Evolutionary conservation across 2,797 vertebrate species (phyloP), one percentile per base, ranked within the genome.

Genomic region (Capromys pilorides): DNA sequence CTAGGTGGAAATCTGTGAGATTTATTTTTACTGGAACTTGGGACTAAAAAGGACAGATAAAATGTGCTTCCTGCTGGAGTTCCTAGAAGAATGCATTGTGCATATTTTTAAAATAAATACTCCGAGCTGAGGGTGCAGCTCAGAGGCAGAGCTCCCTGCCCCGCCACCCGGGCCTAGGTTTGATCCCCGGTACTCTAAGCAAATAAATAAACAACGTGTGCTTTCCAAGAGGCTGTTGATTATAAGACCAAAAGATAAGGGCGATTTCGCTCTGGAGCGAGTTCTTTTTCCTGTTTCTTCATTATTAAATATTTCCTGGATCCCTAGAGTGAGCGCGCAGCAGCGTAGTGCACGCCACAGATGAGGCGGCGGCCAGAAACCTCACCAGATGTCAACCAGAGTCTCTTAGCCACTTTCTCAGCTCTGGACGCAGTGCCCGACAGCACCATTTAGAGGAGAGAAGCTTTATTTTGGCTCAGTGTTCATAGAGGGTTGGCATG

Each of bases 141-240:
- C 33, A 36, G 22, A 12, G 36, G 26, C 49, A 12, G 66, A 71
- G 28, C 28, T 6, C 39, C 9, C 39, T 33, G 11, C 28, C 8
- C 26, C 26, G 33, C 19, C 14, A 28, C 82, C 21, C 31, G 49
- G 28, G 21, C 64, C 73, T 79, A 36, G n/a, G 22, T 59, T 79
- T 79, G 49, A 79, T n/a, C 54, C 31, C 45, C 26, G 13, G 19
- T 24, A n/a, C 19, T 22, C 9, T 54, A 22, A 54, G 49, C 19
- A 24, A 49, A 54, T 51, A 21, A 59, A 33, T 51, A 28, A 31
- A 49, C n/a, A 18, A n/a, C 22, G 7, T 59, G 1, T n/a, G 16
- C 51, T 95, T 95, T 95, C n/a, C 62, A 90, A 77, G 67, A 88
- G 24, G 9, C 45, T 64, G 28, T 80, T 91, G 16, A n/a, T 87